These are phyloP conservation scores for Microctonus aethiopoides DNA, from an alignment of 2,888 invertebrate genomes.

Conservation along the genomic window DNA sequence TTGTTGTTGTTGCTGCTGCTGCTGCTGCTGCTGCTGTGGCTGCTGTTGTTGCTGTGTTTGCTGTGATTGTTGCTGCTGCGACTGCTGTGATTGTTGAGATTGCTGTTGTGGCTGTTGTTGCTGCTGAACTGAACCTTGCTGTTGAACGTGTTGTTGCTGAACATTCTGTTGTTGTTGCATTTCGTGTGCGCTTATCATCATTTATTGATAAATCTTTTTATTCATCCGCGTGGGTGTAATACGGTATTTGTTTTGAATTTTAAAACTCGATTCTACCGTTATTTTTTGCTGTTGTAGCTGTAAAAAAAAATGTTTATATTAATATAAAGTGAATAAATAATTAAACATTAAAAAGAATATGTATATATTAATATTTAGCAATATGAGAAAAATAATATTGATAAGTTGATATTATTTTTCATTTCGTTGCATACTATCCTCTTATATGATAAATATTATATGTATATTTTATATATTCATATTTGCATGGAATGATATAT, in stretches of 20 bases:
- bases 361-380: too few relatives aligned
- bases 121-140: slow-evolving; percentile 49
- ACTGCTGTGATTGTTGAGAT: slow-evolving; percentile 41
- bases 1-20: slow-evolving; percentile 57
- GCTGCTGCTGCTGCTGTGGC: slow-evolving; percentile 58
- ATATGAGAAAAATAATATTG: too few relatives aligned
- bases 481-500: too few relatives aligned
- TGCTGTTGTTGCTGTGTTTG: slow-evolving; percentile 57
- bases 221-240: background rate
- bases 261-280: background rate
- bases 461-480: too few relatives aligned
- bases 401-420: too few relatives aligned
- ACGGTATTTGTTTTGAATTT: background rate
- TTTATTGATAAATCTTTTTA: slow-evolving; percentile 52
- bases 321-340: too few relatives aligned
- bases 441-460: too few relatives aligned
- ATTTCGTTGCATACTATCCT: too few relatives aligned
- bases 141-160: slow-evolving; percentile 54
- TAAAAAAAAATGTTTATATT: too few relatives aligned
- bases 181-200: slow-evolving; percentile 56
- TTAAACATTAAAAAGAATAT: too few relatives aligned
- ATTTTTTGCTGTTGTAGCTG: background rate
- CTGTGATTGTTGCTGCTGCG: slow-evolving; percentile 45
- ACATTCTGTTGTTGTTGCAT: slow-evolving; percentile 48
- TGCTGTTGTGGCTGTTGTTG: slow-evolving; percentile 48